Evolutionary conservation across 2,888 invertebrate species (phyloP), one percentile per base, ranked within the genome.

Genomic region (Caenorhabditis sp.): DNA sequence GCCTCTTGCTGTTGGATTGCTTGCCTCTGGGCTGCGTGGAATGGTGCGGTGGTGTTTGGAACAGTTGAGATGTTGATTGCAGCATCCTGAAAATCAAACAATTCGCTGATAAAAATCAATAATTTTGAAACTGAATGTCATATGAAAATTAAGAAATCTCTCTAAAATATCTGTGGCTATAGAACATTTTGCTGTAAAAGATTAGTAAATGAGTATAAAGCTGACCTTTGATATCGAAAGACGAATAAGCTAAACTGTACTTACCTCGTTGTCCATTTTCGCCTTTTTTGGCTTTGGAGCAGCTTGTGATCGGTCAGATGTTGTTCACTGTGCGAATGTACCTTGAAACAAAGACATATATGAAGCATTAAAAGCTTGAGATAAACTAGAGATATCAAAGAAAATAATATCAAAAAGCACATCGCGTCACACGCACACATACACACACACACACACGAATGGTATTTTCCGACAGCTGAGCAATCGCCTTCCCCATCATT

Each of bases 111-210:
- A 31, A 4, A 31, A 31, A 31, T 7, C 4, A 31, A n/a, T n/a
- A n/a, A 31, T 7, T 31, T 31, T 31, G 12, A 38, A 38, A 12
- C 12, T 38, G 12, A 10, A 38, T 38, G 38, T 56, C 26, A 56
- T 26, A 16, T 56, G 2, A 24, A 26, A 14, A 5, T 6, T 12
- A 24, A 12, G 24, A 10, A 12, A 10, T 0, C 26, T 22, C 12
- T 19, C 14, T 41, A 56, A 14, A 84, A 63, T 41, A 76, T 80
- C 19, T 74, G 56, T 28, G 84, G 84, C 31, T 80, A 72, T 35
- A 80, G 80, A 38, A 84, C 84, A 66, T 80, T 84, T 80, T 84
- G 84, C 84, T 84, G 80, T 28, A 84, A 84, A 28, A 63, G 61
- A 68, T 80, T 80, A 72, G 66, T 51, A 44, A 49, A 19, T 16